Percentiles rank a stretch among this genome's conserved stretches.
phyloP scores from a whole-genome alignment of 2,797 vertebrate genomes.

The Sebastes trivittatus region DNA sequence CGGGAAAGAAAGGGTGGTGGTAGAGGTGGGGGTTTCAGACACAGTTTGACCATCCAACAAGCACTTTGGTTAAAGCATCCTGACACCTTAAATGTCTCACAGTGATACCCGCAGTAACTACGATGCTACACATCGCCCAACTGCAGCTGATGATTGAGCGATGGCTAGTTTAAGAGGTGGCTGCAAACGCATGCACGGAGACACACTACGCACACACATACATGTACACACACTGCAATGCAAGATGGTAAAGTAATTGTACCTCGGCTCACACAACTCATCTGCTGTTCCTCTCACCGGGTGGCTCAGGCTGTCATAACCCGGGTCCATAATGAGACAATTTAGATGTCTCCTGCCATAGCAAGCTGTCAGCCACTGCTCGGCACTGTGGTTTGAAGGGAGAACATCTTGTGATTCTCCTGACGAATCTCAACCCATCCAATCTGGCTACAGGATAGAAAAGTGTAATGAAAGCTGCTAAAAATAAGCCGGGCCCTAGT shows the following conservation, averaged over 20 bases:
- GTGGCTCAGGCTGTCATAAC: constrained; percentile 75
- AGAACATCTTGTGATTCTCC: constrained; percentile 69
- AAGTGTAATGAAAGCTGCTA: constrained; percentile 80
- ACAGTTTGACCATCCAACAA: background rate
- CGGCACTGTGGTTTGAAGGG: constrained; percentile 51
- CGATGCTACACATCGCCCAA: constrained; percentile 17
- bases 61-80: constrained; percentile 1
- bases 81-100: constrained; percentile 33
- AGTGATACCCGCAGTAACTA: constrained; percentile 36
- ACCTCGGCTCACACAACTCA: constrained; percentile 68
- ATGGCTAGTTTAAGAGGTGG: constrained; percentile 43
- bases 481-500: constrained; percentile 74
- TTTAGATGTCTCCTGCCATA: constrained; percentile 80
- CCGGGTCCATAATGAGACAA: constrained; percentile 81
- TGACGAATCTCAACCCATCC: constrained; percentile 72
- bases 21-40: background rate
- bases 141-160: constrained; percentile 44
- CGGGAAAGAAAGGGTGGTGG: background rate
- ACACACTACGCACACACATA: constrained; percentile 1
- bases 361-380: constrained; percentile 73
- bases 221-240: constrained; percentile 33
- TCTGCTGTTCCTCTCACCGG: constrained; percentile 55
- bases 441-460: constrained; percentile 68
- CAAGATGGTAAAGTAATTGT: constrained; percentile 72
- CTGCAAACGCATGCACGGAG: constrained; percentile 30